Base-by-base conservation (phyloP, 2,797 vertebrate species). In the Champsocephalus esox region DNA sequence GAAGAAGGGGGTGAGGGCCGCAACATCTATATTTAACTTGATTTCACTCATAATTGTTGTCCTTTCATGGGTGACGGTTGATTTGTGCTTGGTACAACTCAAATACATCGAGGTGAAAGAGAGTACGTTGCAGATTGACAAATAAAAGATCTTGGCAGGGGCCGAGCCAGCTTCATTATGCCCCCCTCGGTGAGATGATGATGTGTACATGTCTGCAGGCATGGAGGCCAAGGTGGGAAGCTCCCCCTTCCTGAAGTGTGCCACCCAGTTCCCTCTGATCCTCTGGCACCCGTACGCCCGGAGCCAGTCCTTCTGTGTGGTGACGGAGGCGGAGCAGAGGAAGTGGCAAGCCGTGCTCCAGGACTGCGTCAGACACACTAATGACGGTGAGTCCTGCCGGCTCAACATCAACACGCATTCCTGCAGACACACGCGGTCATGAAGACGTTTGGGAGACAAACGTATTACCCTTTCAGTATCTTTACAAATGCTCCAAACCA, bases 301-400 rank as follows among this genome's bases (percentile, higher is more conserved):
- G 0, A 97, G 98, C 88, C 96, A 96, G 61, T 97, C 95, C 87
- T 99, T 98, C 94, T 98, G 97, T 2, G 92, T 95, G 77, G 94
- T 90, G 84, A 95, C 95, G 0, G 96, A 96, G 87, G 95, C 95
- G 0, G 98, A 99, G 87, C 98, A 99, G 87, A 89, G 97, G 83
- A 97, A 96, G 86, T 99, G 98, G 98, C 89, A 86, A 2, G 97
- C 97, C 0, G 96, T 98, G 21, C 95, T 99, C 76, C 98, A 97
- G 92, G 98, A 98, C 89, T 99, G 97, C 0, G 93, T 98, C 52
- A 75, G 97, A 4, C 97, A 99, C 69, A 92, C 96, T 86, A 99
- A 98, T 76, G 96, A 98, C 0, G 97, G 97, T 98, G 90, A 95
- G 96, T 64, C 9, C 0, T 7, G 19, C 5, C 16, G 3, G 0